A percentile compares a stretch with the other conserved stretches of the same genome.
Conservation (phyloP, 2,797 vertebrate species). For the Brachyrhaphis roseni region DNA sequence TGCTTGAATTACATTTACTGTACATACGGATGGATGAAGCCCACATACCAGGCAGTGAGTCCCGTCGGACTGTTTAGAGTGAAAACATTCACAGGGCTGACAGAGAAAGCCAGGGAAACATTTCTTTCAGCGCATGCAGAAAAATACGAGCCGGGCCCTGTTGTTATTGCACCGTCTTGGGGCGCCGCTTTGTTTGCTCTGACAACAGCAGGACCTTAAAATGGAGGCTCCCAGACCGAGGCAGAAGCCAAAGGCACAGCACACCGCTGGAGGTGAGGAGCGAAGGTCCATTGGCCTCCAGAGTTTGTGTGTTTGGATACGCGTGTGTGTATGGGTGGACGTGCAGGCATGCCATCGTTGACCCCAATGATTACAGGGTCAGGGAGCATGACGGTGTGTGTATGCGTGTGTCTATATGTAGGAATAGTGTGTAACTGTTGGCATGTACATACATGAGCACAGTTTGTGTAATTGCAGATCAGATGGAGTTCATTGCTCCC, state of each 20-base stretch:
- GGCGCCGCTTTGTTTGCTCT: slow-evolving; percentile 80
- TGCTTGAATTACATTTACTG: slow-evolving; percentile 37
- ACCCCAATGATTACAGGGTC: slow-evolving; percentile 77
- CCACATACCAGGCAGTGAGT: slow-evolving; percentile 68
- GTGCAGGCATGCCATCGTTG: slow-evolving; percentile 68
- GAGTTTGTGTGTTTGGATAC: slow-evolving; percentile 51
- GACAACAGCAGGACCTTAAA: slow-evolving; percentile 81
- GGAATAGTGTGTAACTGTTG: slow-evolving; percentile 25
- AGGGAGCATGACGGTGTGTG: slow-evolving; percentile 50
- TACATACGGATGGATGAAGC: slow-evolving; percentile 52
- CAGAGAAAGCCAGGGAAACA: slow-evolving; percentile 78
- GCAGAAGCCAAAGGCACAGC: slow-evolving; percentile 71
- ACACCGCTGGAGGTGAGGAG: slow-evolving; percentile 71
- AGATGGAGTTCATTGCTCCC: slow-evolving; percentile 46
- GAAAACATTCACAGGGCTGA: slow-evolving; percentile 82
- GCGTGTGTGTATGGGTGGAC: slow-evolving; percentile 51
- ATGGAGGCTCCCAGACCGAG: slow-evolving; percentile 70
- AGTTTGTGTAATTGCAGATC: slow-evolving; percentile 50
- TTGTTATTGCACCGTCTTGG: slow-evolving; percentile 77
- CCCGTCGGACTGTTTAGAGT: slow-evolving; percentile 77
- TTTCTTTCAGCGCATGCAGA: slow-evolving; percentile 80
- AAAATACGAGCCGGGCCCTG: slow-evolving; percentile 77
- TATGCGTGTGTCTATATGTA: slow-evolving; percentile 15
- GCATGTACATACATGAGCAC: slow-evolving; percentile 30
- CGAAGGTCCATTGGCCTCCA: slow-evolving; percentile 62